These are phyloP conservation scores for Sebastes itinus DNA, from an alignment of 2,797 vertebrate species.

Conservation along the genomic window DNA sequence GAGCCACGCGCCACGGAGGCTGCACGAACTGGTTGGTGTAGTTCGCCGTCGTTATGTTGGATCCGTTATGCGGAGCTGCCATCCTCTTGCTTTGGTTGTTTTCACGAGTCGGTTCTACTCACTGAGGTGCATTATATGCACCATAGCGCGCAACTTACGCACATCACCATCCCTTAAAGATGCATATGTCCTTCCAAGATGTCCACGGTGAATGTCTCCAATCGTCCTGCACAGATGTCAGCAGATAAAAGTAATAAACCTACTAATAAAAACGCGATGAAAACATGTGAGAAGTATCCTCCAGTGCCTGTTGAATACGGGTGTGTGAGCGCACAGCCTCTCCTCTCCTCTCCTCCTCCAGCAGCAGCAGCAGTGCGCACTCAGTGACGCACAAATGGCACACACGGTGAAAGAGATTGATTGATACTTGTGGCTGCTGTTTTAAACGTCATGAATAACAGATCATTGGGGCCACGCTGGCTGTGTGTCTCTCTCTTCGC, in stretches of 20 bases:
- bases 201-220: not conserved
- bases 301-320: slow-evolving; percentile 64
- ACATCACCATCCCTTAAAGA: not conserved
- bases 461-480: not conserved
- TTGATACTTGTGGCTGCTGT: slow-evolving; percentile 53
- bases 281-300: not conserved
- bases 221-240: not conserved
- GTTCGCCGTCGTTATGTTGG: slow-evolving; percentile 80
- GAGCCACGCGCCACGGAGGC: slow-evolving; percentile 93
- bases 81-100: slow-evolving; percentile 50
- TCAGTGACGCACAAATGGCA: slow-evolving; percentile 71
- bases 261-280: not conserved
- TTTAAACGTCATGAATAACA: slow-evolving; percentile 65
- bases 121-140: not conserved
- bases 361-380: slow-evolving; percentile 55
- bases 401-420: slow-evolving; percentile 55
- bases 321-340: slow-evolving; percentile 43
- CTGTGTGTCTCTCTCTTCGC: not conserved
- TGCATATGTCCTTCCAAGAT: not conserved
- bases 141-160: slow-evolving; percentile 43
- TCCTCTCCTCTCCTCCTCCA: slow-evolving; percentile 20
- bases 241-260: not conserved
- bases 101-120: slow-evolving; percentile 5
- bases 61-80: slow-evolving; percentile 74
- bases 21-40: slow-evolving; percentile 92